Conservation (phyloP, 2,797 vertebrate genomes). For the Hemitrygon akajei region DNA sequence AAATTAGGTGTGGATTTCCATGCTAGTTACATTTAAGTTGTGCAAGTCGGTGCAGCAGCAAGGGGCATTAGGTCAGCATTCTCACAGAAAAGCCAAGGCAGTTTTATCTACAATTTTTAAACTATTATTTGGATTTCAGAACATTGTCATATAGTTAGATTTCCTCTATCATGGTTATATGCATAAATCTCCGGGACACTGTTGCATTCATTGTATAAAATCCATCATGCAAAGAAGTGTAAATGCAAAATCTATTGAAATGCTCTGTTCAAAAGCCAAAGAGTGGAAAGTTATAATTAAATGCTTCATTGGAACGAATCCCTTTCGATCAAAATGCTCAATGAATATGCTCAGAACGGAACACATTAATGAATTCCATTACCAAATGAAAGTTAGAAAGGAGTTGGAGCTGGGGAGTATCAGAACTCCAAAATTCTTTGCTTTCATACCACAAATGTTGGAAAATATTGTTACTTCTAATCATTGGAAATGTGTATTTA, state of each 20-base stretch:
- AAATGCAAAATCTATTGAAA: background rate
- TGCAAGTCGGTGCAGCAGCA: background rate
- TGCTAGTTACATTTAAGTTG: background rate
- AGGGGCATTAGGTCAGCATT: background rate
- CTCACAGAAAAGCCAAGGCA: background rate
- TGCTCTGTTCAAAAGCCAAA: background rate
- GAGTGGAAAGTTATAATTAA: background rate
- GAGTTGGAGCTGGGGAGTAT: background rate
- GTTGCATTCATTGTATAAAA: background rate
- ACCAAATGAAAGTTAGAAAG: background rate
- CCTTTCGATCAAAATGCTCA: background rate
- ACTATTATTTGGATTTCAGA: background rate
- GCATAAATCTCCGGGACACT: background rate
- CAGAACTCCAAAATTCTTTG: background rate
- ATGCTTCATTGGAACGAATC: background rate
- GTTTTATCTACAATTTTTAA: background rate
- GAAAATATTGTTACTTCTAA: background rate
- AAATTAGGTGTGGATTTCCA: background rate
- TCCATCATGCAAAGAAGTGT: background rate
- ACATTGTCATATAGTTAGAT: background rate
- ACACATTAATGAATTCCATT: background rate
- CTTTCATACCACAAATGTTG: background rate
- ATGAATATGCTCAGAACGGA: background rate
- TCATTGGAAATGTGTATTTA: background rate
- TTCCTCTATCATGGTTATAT: background rate